phyloP scores from a whole-genome alignment of 1,140 invertebrate genomes.

The Lepidotrigona ventralis region DNA sequence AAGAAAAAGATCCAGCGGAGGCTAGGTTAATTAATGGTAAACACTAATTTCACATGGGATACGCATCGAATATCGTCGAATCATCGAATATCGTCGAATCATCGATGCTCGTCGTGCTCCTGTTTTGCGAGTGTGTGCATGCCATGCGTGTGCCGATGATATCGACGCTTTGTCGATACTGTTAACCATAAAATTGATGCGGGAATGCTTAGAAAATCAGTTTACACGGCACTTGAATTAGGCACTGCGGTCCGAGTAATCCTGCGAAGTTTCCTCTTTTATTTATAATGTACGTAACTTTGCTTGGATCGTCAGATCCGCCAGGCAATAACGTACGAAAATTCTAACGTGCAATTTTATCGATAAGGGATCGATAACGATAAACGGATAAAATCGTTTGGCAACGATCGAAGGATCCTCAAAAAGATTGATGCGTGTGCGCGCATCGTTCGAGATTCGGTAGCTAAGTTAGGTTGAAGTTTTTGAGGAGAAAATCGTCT shows the following conservation, averaged over 20 bases:
- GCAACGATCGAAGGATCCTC: background rate
- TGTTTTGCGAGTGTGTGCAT: background rate
- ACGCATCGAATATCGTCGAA: background rate
- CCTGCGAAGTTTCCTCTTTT: background rate
- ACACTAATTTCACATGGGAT: background rate
- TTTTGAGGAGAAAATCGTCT: background rate
- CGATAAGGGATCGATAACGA: background rate
- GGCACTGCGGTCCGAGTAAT: background rate
- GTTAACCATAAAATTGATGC: background rate
- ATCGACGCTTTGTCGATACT: background rate
- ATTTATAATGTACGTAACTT: background rate
- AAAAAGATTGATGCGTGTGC: background rate
- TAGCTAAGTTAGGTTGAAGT: too few relatives aligned
- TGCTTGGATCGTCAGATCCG: background rate
- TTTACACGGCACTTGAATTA: background rate
- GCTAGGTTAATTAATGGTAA: background rate
- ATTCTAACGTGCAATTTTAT: background rate
- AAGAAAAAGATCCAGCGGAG: background rate
- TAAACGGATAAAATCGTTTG: background rate
- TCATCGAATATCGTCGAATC: background rate
- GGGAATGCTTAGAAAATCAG: background rate
- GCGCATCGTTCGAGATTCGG: too few relatives aligned
- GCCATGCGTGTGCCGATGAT: background rate
- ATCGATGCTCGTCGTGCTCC: background rate
- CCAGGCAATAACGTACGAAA: background rate